phyloP scores from a whole-genome alignment of 2,888 invertebrate genomes.

The Parnassius glacialis region DNA sequence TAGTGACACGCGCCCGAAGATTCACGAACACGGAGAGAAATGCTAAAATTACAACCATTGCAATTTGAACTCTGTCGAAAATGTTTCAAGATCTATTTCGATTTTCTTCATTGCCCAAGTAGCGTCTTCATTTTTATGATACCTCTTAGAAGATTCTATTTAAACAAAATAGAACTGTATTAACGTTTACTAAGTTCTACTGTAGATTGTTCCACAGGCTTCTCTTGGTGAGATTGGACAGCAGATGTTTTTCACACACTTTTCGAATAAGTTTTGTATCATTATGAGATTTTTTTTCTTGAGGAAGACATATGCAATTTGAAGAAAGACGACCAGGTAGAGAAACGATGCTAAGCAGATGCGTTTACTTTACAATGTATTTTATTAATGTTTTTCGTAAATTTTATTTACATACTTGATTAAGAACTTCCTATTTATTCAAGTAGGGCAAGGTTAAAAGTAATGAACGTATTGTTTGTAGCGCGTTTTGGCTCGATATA shows the following conservation, averaged over 20 bases:
- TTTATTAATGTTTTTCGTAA: conserved; percentile 6
- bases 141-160: not conserved
- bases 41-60: conserved; percentile 40
- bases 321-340: conserved; percentile 62
- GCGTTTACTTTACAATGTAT: conserved; percentile 29
- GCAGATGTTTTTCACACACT: conserved; percentile 75
- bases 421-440: not conserved
- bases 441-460: not conserved
- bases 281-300: conserved; percentile 70
- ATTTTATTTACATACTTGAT: conserved; percentile 18
- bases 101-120: not conserved
- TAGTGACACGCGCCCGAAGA: conserved; percentile 58
- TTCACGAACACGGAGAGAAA: conserved; percentile 55
- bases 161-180: conserved; percentile 13
- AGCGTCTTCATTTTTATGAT: conserved; percentile 13
- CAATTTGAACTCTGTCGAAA: conserved; percentile 26
- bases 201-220: conserved; percentile 29
- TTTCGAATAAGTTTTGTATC: conserved; percentile 69
- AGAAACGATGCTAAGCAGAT: conserved; percentile 52
- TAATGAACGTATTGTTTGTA: not conserved
- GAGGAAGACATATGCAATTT: conserved; percentile 65
- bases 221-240: conserved; percentile 34
- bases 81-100: not conserved
- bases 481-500: not conserved
- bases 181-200: conserved; percentile 21